Conservation (phyloP, 1,140 invertebrate species). For the Brachionus paranguensis region DNA sequence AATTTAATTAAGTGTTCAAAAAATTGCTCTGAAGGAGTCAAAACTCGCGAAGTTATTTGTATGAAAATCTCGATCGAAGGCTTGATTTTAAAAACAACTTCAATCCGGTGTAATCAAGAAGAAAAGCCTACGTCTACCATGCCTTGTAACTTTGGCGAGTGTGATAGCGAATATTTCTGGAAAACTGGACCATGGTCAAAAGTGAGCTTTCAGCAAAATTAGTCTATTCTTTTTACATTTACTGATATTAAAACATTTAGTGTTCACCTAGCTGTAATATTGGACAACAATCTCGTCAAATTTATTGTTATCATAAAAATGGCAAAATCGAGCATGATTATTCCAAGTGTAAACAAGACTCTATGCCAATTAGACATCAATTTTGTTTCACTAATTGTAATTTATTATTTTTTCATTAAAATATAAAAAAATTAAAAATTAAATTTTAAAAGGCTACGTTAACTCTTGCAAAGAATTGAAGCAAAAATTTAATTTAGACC, state of each 20-base stretch:
- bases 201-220: neutral
- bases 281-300: neutral
- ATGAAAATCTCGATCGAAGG: slow-evolving; percentile 1
- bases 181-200: slow-evolving; percentile 7
- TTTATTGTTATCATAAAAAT: slow-evolving; percentile 11
- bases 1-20: slow-evolving; percentile 19
- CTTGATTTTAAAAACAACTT: neutral
- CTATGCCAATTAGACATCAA: slow-evolving; percentile 4
- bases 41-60: neutral
- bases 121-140: neutral
- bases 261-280: neutral
- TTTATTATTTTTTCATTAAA: neutral
- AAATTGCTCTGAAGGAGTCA: slow-evolving; percentile 8
- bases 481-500: neutral
- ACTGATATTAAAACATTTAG: neutral
- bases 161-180: slow-evolving; percentile 12
- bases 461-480: slow-evolving; percentile 10
- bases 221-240: neutral
- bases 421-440: neutral
- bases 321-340: neutral
- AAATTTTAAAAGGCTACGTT: neutral
- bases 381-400: slow-evolving; percentile 33
- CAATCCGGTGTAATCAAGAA: neutral
- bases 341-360: neutral
- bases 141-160: slow-evolving; percentile 14